Evolutionary conservation across 2,888 invertebrate species (phyloP).

Genomic region (Caenorhabditis wallacei): DNA sequence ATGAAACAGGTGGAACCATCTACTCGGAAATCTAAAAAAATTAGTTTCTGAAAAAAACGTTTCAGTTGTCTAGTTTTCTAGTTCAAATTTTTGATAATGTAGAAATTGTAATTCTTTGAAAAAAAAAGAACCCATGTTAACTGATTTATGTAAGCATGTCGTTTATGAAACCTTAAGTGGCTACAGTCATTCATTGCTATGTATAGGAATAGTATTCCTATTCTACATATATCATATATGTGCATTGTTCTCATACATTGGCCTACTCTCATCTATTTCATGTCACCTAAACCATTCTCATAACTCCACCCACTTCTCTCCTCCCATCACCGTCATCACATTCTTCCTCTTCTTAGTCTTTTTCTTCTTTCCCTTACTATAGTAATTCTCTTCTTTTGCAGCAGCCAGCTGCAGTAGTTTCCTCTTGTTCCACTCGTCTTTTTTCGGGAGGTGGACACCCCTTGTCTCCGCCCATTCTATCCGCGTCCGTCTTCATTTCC

Average conservation of each 20-base stretch:
- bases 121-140: too few species aligned
- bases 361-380: conserved; percentile 35
- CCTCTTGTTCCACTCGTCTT: conserved; percentile 25
- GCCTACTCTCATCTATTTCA: too few species aligned
- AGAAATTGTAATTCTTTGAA: too few species aligned
- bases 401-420: conserved; percentile 50
- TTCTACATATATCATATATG: too few species aligned
- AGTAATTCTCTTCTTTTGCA: conserved; percentile 32
- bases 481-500: conserved; percentile 33
- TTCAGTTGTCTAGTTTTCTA: too few species aligned
- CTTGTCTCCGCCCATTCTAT: conserved; percentile 26
- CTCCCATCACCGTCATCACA: neutral
- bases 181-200: too few species aligned
- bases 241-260: too few species aligned
- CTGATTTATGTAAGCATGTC: too few species aligned
- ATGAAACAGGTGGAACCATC: neutral
- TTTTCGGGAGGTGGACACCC: conserved; percentile 41
- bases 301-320: conserved; percentile 5
- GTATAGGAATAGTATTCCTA: too few species aligned
- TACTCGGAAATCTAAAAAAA: neutral
- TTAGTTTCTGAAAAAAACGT: too few species aligned
- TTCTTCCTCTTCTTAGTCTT: conserved; percentile 5
- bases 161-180: too few species aligned
- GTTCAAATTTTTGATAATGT: too few species aligned
- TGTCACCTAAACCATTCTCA: conserved; percentile 2